Base-by-base conservation (phyloP, 1,140 invertebrate genomes). In the Globodera rostochiensis region DNA sequence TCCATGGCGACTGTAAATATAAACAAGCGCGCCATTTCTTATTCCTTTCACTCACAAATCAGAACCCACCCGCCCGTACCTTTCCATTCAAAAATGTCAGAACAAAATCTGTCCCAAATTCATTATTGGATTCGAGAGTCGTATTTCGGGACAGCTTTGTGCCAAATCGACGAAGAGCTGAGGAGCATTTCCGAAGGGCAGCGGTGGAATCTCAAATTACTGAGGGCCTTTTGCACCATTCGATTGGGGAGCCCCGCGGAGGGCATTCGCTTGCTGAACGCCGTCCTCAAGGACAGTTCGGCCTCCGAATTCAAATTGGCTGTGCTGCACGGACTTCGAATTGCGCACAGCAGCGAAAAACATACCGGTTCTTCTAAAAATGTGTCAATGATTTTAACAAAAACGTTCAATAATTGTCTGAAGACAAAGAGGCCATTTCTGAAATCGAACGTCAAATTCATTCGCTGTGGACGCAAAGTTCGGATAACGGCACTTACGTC, bases 381-480 rank as follows among this genome's bases (percentile, higher is more conserved):
- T 25, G 50, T 1, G 8, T 19, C 21, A 78, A 57, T 78, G 1
- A 57, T 6, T 84, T 25, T 9, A 25, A 46, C 7, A 46, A 46
- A 64, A 57, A 78, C 3, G 71, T 21, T n/a, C 3, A 25, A 47
- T 45, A 81, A 66, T 19, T 77, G 3, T 67, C 21, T 47, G 21
- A 25, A 86, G 85, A 86, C 46, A 50, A 57, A 25, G 86, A 85
- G 7, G 64, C 83, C 45, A 21, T 86, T 6, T 45, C 67, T 15
- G 80, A 86, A 21, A 7, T 85, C 0, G 85, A 86, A 9, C 77
- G 47, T 9, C 60, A 84, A 50, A 87, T 87, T 21, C 83, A 87
- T 36, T 15, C 15, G 21, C 70, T 76, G 73, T 87, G 77, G 83
- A 46, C 70, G 25, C 53, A 67, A 21, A 77, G 69, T 8, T 49